Percentiles rank a stretch among this genome's conserved stretches.
These are phyloP conservation scores for Zoanthus sociatus DNA, from an alignment of 92 coral and sea anemone species.

Conservation along the genomic window DNA sequence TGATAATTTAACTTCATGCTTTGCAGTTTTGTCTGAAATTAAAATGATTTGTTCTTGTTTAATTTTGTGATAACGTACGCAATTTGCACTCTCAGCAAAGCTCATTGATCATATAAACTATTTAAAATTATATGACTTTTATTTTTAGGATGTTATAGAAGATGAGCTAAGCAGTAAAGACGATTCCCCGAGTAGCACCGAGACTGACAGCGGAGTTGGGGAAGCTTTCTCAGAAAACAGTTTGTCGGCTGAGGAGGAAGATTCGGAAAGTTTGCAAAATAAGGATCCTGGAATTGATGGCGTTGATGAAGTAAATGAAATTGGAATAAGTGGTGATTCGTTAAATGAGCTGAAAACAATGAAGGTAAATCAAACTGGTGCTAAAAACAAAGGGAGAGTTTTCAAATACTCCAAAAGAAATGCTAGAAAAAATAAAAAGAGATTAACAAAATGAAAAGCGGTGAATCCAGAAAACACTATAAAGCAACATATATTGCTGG, in stretches of 20 bases:
- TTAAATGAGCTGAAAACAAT: conserved; percentile 55
- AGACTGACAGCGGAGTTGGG: conserved; percentile 98
- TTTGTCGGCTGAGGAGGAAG: conserved; percentile 86
- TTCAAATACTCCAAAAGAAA: no score
- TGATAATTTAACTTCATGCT: no score
- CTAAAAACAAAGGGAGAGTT: no score
- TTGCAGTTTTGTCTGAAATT: no score
- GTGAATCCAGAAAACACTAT: no score
- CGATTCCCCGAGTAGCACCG: conserved; percentile 93
- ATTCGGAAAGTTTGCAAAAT: conserved; percentile 49
- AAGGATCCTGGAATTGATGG: conserved; percentile 44
- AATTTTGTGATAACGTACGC: no score
- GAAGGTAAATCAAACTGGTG: conserved; percentile 19
- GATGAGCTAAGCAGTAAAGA: conserved; percentile 83
- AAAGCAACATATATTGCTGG: no score
- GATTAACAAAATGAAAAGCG: no score
- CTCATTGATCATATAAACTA: no score
- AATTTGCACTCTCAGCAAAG: no score
- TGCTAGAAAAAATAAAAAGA: no score
- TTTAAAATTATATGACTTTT: not conserved
- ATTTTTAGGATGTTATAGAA: conserved; percentile 53
- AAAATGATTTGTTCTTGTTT: no score
- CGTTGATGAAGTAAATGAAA: conserved; percentile 21
- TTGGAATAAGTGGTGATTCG: conserved; percentile 43
- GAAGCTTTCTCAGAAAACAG: conserved; percentile 94